Conservation (phyloP, 2,888 invertebrate genomes). For the Alloscopus bannaensis region DNA sequence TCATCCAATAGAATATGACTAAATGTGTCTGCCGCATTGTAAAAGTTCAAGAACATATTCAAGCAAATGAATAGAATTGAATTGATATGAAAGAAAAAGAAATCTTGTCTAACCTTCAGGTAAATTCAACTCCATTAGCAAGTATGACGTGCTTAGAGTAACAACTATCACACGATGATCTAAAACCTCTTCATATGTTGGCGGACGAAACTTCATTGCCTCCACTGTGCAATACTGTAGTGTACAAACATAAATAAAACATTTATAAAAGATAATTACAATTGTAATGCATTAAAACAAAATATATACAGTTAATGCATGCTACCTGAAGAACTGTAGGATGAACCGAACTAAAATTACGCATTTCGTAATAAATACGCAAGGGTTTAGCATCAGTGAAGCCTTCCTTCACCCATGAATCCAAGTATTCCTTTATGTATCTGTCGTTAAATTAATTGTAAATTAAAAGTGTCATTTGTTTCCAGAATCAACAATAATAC, state of each 20-base stretch:
- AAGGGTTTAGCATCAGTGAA: slow-evolving; percentile 82
- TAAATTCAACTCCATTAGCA: slow-evolving; percentile 82
- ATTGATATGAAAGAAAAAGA: neutral
- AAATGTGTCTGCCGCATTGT: slow-evolving; percentile 78
- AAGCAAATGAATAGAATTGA: too few relatives aligned
- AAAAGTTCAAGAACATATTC: too few relatives aligned
- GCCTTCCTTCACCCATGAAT: slow-evolving; percentile 83
- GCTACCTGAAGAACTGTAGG: slow-evolving; percentile 81
- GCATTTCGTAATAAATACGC: slow-evolving; percentile 86
- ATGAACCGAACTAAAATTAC: slow-evolving; percentile 87
- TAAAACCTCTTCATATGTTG: slow-evolving; percentile 83
- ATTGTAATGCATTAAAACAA: slow-evolving; percentile 9
- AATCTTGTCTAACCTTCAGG: slow-evolving; percentile 79
- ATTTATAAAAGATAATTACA: slow-evolving; percentile 12
- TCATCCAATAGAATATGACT: slow-evolving; percentile 91
- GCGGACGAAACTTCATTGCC: slow-evolving; percentile 80
- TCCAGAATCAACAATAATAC: too few relatives aligned
- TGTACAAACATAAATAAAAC: slow-evolving; percentile 19
- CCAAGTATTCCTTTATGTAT: slow-evolving; percentile 89
- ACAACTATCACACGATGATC: slow-evolving; percentile 85
- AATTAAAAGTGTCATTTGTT: neutral
- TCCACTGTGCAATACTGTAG: slow-evolving; percentile 85
- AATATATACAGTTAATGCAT: neutral
- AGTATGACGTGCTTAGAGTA: slow-evolving; percentile 87
- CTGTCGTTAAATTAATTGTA: slow-evolving; percentile 36